A percentile compares a stretch with the other conserved stretches of the same genome.
Conservation (phyloP, 2,888 invertebrate species). For the Cynaeus angustus region DNA sequence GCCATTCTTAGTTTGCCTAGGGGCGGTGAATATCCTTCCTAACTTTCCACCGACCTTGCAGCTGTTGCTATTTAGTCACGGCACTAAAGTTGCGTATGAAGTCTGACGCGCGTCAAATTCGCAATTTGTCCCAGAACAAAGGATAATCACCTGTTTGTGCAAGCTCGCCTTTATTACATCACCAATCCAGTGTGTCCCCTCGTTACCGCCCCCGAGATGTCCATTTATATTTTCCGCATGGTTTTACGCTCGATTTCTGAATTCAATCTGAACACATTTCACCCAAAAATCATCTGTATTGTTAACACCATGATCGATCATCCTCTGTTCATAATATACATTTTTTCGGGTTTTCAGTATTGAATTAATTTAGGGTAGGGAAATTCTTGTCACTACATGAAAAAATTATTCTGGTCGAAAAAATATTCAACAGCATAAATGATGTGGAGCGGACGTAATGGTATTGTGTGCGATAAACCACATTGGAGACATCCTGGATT, state of each 20-base stretch:
- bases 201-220: conserved; percentile 50
- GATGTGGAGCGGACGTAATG: conserved; percentile 31
- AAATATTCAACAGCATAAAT: conserved; percentile 39
- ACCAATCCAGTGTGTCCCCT: conserved; percentile 54
- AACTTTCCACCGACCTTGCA: conserved; percentile 55
- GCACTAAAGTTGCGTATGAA: conserved; percentile 63
- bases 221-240: conserved; percentile 58
- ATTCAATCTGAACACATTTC: conserved; percentile 50
- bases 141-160: conserved; percentile 69
- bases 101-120: conserved; percentile 67
- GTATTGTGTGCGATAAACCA: conserved; percentile 45
- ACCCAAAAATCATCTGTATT: conserved; percentile 48
- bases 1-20: conserved; percentile 26
- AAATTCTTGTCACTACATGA: conserved; percentile 45
- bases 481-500: conserved; percentile 53
- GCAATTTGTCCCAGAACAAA: conserved; percentile 68
- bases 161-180: conserved; percentile 59
- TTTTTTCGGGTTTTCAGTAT: conserved; percentile 14
- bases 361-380: conserved; percentile 22
- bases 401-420: conserved; percentile 48
- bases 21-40: conserved; percentile 49
- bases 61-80: conserved; percentile 68
- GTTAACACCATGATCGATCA: conserved; percentile 45
- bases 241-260: conserved; percentile 58
- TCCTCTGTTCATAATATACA: background rate